Evolutionary conservation across 2,797 vertebrate genomes (phyloP).

Genomic region (Gymnoscopelus microlampas): DNA sequence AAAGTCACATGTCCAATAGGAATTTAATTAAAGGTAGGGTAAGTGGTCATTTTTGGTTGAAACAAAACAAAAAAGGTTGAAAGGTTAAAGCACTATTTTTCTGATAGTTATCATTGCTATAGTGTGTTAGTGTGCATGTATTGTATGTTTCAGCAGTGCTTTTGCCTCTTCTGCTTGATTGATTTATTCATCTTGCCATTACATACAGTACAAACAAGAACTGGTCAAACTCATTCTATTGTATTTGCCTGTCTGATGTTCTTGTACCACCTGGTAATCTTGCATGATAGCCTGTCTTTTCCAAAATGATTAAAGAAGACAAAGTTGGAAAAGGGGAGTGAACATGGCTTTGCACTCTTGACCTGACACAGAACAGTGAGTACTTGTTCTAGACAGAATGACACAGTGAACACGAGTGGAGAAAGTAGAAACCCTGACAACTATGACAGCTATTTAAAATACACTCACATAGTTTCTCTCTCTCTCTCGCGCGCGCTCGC

Average conservation of each 20-base stretch:
- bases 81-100: too few relatives aligned
- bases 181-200: too few relatives aligned
- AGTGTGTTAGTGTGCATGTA: too few relatives aligned
- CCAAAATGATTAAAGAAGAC: constrained; percentile 11
- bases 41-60: too few relatives aligned
- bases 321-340: background rate
- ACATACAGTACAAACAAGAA: background rate
- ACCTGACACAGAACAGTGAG: constrained; percentile 46
- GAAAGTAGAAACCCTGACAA: constrained; percentile 24
- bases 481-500: too few relatives aligned
- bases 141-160: too few relatives aligned
- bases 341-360: constrained; percentile 42
- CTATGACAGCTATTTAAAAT: background rate
- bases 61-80: too few relatives aligned
- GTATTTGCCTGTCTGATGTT: constrained; percentile 23
- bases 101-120: too few relatives aligned
- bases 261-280: constrained; percentile 31
- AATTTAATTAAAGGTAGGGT: too few relatives aligned
- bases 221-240: constrained; percentile 10
- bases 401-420: constrained; percentile 46
- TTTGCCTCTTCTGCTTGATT: too few relatives aligned
- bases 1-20: too few relatives aligned
- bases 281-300: constrained; percentile 27
- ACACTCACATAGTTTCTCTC: too few relatives aligned
- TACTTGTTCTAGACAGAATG: constrained; percentile 37